A percentile compares a stretch with the other conserved stretches of the same genome.
Conservation (phyloP, 2,113 vertebrate genomes). For the Phyllostomus discolor region DNA sequence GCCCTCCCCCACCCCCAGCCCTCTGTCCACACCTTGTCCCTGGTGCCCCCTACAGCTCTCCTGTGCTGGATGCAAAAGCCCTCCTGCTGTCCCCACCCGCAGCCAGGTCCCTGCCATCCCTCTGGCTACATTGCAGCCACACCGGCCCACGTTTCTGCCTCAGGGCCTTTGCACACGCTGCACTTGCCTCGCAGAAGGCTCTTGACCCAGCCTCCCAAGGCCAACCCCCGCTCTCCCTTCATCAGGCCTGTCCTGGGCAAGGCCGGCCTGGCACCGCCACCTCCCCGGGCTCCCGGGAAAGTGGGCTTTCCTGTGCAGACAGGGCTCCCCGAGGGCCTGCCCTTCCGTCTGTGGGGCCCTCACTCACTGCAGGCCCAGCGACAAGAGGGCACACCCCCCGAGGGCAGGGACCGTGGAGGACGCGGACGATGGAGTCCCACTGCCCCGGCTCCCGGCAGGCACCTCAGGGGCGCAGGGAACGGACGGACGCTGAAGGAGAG, state of each 20-base stretch:
- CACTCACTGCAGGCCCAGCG: background rate
- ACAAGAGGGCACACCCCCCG: accelerated
- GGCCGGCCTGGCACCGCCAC: background rate
- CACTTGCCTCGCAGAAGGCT: background rate
- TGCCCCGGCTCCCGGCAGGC: background rate
- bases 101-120: background rate
- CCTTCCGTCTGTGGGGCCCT: accelerated
- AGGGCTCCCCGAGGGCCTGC: background rate
- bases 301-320: accelerated
- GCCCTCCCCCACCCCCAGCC: background rate
- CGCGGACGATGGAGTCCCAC: background rate
- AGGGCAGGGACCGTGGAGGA: background rate
- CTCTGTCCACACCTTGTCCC: accelerated
- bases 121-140: background rate
- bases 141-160: background rate
- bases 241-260: background rate
- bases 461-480: background rate
- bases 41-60: background rate
- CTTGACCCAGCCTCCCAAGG: background rate
- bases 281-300: background rate
- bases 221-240: background rate
- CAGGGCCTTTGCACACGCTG: background rate
- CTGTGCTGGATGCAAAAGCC: background rate
- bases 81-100: background rate
- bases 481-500: background rate